Base-by-base conservation (phyloP, 2,113 vertebrate species). In the Ceyx melanurus region DNA sequence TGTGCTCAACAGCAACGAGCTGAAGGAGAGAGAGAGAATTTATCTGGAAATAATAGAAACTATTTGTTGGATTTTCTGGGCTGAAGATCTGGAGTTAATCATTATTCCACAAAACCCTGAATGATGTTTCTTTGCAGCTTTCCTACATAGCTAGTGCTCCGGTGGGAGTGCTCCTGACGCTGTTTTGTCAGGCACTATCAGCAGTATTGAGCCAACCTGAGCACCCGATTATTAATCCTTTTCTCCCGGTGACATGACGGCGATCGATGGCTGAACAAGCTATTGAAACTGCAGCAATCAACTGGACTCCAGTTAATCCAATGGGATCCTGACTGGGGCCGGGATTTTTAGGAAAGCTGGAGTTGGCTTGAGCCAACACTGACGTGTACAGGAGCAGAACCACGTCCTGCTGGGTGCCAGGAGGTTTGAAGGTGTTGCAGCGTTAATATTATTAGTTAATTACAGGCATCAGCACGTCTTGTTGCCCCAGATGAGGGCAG, bases 141-240 rank as follows among this genome's bases (percentile, higher is more conserved):
- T 65, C 82, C 95, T 94, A 48, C 73, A 40, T 57, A 77, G 95
- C 90, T 94, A 83, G 96, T 35, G 54, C 76, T 95, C 97, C 96
- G 31, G 86, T 50, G 97, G 97, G 97, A 97, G 95, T 82, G 95
- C 95, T 96, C 89, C 95, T 86, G 73, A 94, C 95, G 37, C 88
- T 80, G 33, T 94, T 97, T 97, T 97, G 97, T 98, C 98, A 97
- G 97, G 93, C 96, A 53, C 97, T 96, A 97, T 98, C 97, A 97
- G 97, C 97, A 95, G 94, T 98, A 98, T 98, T 97, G 97, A 98
- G 97, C 96, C 96, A 97, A 86, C 96, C 97, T 96, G 96, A 96
- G 96, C 97, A 96, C 95, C 96, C 92, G 90, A 97, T 98, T 98
- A 98, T 98, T 98, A 98, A 98, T 98, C 97, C 98, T 97, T 97